Base-by-base conservation (phyloP, 2,888 invertebrate genomes). In the Mythimna vitellina region DNA sequence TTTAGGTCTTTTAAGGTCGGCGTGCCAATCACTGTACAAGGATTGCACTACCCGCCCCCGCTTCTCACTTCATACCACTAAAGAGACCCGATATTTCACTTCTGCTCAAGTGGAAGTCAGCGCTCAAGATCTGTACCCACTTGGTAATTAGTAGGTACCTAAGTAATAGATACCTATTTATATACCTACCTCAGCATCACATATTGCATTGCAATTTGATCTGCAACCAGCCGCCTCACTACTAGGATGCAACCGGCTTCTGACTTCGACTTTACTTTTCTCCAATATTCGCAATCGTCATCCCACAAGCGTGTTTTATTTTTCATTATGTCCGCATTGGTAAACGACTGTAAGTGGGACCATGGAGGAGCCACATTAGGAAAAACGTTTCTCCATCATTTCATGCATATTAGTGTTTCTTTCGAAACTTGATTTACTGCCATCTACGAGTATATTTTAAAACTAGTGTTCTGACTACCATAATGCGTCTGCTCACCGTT, bases 391-490 rank as follows among this genome's bases (percentile, higher is more conserved):
- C 6, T 20, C 12, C 32, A 8, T 60, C 8, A 3, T 12, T 35
- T 8, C 8, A 1, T 35, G 29, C 3, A 29, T 29, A 29, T 32
- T 32, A 9, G 8, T 22, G 1, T 14, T 17, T 12, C 0, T 1
- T 60, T 54, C 20, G 20, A 57, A 61, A 9, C 32, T 49, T 12
- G 1, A 14, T 64, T 54, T 46, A n/a, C 53, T 67, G 68, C 74
- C 80, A 83, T 69, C 80, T 80, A 57, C 20, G 1, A 10, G 3
- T 22, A 10, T 22, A 10, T 6, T 14, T 6, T 25, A 29, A 61
- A 71, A 78, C 1, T 32, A 22, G 17, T 12, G 17, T 14, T 56
- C 32, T 12, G 49, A 25, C 38, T 12, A 4, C 0, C 9, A 1
- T 49, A 53, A 35, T 54, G 20, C 4, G 0, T 42, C 76, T 67